Base-by-base conservation (phyloP, 1,140 invertebrate genomes). In the Pentalonia nigronervosa region DNA sequence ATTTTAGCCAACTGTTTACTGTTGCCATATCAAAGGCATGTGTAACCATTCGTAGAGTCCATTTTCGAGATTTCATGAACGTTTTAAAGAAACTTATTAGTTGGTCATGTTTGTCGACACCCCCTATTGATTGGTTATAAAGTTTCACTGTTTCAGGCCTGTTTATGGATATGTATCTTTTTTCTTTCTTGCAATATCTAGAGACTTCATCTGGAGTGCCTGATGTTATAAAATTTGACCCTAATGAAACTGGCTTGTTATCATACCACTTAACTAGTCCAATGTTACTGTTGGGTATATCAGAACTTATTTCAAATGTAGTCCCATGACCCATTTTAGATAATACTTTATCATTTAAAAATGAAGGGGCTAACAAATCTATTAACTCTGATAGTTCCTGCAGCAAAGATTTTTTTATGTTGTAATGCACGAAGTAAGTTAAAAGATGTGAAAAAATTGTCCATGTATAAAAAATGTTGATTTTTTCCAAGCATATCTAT, bases 251-350 rank as follows among this genome's bases (percentile, higher is more conserved):
- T 25, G 53, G 34, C 48, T 67, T 90, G 36, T 90, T 90, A 34
- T 90, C 89, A 60, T 41, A 90, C 89, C 53, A 90, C 45, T 90
- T 56, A 25, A 60, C 56, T 41, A 90, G 2, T 21, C 89, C 89
- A 25, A 90, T 90, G 9, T 90, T 67, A 8, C 53, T 56, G 41
- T 60, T 41, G 41, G 36, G 34, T 36, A 90, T 30, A 45, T 90
- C 53, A 56, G 89, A 90, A 14, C 48, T 53, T 14, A 56, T 7
- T 56, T 89, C 87, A 50, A 89, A 89, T 34, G 48, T 34, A 53
- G 87, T 53, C 87, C 87, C 48, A 41, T 48, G 87, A 25, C 87
- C 87, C 30, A 89, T 89, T 45, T 89, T 89, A 17, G 21, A 53
- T 53, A 53, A 30, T 6, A 36, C 48, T 89, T 89, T 89, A 34